Percentiles rank a stretch among this genome's conserved stretches.
phyloP scores from a whole-genome alignment of 2,797 vertebrate genomes.

The Xiphorhynchus erythropygius region DNA sequence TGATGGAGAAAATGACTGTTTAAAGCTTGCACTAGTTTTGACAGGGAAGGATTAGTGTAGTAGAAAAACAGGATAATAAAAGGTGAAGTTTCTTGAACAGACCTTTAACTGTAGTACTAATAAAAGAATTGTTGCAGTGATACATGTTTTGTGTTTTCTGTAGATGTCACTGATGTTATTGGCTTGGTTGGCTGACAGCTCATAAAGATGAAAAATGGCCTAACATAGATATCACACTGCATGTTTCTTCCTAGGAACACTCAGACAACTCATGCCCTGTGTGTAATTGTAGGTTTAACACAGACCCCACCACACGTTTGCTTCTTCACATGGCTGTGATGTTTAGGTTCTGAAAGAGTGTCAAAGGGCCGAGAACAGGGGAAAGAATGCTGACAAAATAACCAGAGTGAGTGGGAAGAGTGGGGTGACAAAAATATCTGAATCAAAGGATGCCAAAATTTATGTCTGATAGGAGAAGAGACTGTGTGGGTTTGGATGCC shows the following conservation, averaged over 20 bases:
- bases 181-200: background rate
- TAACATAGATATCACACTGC: background rate
- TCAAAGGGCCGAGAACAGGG: background rate
- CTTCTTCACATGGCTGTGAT: background rate
- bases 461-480: background rate
- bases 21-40: background rate
- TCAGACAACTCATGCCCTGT: background rate
- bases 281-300: background rate
- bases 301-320: background rate
- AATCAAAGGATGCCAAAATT: background rate
- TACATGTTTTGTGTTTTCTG: rapidly evolving
- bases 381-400: background rate
- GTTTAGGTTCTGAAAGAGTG: background rate
- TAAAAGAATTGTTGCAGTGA: background rate
- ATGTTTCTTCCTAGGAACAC: background rate
- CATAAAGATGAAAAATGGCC: background rate
- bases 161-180: background rate
- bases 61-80: background rate
- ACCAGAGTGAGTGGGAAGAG: background rate
- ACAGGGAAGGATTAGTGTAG: background rate
- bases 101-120: background rate
- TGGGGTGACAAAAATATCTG: background rate
- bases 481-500: background rate
- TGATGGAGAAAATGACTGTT: background rate
- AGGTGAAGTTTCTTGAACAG: background rate